Conservation (phyloP, 2,113 vertebrate species). For the Macaca nemestrina region DNA sequence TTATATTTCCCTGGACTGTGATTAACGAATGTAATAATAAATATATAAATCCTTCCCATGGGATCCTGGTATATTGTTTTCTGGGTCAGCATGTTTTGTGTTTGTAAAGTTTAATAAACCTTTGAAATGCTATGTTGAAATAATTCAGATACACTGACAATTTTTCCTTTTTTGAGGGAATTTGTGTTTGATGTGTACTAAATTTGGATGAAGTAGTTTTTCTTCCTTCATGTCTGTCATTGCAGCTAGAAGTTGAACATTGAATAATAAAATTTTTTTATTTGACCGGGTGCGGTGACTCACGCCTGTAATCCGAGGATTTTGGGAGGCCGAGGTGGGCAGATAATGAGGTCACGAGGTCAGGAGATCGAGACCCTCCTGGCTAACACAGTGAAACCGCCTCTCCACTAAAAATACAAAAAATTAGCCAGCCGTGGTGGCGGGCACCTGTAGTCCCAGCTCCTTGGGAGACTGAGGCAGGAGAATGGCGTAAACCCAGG, state of each 20-base stretch:
- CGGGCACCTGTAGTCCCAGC: too few species aligned
- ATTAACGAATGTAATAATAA: conserved; percentile 20
- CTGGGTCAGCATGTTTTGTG: not conserved
- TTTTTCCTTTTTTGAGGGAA: not conserved
- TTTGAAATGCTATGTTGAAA: conserved; percentile 28
- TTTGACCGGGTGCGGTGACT: not conserved
- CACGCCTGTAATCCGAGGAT: too few species aligned
- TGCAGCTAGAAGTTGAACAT: conserved; percentile 3
- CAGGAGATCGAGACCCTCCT: too few species aligned
- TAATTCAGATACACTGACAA: conserved; percentile 10
- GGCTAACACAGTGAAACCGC: too few species aligned
- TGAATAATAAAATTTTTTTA: conserved; percentile 14
- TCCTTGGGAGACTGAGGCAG: too few species aligned
- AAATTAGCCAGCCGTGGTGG: too few species aligned
- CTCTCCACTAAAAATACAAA: too few species aligned
- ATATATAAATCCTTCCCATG: not conserved
- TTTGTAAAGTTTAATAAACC: conserved; percentile 8
- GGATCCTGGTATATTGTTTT: conserved; percentile 15
- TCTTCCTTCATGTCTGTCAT: not conserved
- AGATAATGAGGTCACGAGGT: too few species aligned
- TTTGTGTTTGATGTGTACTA: not conserved
- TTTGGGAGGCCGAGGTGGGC: too few species aligned
- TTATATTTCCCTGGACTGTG: conserved; percentile 2
- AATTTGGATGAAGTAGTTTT: conserved; percentile 23
- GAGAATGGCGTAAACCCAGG: too few species aligned